Evolutionary conservation across 2,113 vertebrate species (phyloP).

Genomic region (Cyrtonyx montezumae): DNA sequence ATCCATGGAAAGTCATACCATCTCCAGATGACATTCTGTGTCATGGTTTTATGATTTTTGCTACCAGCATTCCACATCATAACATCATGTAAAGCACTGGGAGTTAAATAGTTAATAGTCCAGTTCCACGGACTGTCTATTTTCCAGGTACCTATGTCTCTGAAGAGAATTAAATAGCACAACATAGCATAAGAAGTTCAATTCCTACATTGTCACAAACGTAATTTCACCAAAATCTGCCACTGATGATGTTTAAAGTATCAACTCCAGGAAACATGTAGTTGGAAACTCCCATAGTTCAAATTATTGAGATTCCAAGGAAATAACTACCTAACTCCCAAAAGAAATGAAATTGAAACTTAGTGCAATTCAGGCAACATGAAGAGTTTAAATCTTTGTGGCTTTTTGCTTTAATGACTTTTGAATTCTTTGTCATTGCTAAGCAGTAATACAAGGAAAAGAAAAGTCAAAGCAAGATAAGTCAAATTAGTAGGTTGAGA

Average conservation of each 20-base stretch:
- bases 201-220: not conserved
- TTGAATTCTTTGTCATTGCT: not conserved
- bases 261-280: not conserved
- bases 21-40: not conserved
- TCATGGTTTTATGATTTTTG: too few relatives aligned
- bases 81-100: too few relatives aligned
- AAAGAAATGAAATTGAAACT: not conserved
- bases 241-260: fast-evolving
- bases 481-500: not conserved
- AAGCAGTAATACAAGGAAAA: not conserved
- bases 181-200: not conserved
- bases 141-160: too few relatives aligned
- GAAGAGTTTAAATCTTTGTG: not conserved
- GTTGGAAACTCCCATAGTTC: not conserved
- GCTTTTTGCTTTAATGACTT: not conserved
- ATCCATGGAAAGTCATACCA: not conserved
- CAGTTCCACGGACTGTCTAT: too few relatives aligned
- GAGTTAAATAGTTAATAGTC: too few relatives aligned
- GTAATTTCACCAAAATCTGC: not conserved
- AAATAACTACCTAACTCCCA: not conserved
- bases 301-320: not conserved
- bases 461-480: not conserved
- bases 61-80: too few relatives aligned
- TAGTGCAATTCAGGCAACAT: not conserved
- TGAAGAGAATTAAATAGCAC: not conserved